These are phyloP conservation scores for Bombus terrestris DNA, from an alignment of 1,140 invertebrate species.

Conservation along the genomic window DNA sequence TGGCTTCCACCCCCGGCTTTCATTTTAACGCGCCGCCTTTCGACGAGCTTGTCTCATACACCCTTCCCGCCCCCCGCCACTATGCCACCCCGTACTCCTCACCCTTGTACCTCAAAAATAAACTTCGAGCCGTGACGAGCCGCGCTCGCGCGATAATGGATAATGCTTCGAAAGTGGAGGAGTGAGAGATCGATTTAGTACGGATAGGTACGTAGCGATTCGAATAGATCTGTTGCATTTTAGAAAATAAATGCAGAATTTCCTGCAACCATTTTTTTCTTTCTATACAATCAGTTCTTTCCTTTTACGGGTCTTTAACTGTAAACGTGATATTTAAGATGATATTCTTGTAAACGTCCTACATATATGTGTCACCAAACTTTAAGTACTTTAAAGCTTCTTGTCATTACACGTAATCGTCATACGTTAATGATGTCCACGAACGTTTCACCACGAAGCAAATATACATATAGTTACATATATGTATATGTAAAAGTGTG, in stretches of 20 bases:
- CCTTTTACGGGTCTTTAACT: not conserved
- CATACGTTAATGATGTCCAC: no score
- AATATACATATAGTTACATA: no score
- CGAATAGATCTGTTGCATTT: not conserved
- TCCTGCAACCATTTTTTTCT: not conserved
- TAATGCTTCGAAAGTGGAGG: not conserved
- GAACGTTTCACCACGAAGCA: no score
- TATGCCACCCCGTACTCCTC: not conserved
- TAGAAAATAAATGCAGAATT: not conserved
- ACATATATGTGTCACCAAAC: no score
- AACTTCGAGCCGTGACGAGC: constrained; percentile 48
- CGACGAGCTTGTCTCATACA: constrained; percentile 65
- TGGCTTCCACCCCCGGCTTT: constrained; percentile 52
- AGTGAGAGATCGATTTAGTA: constrained; percentile 27
- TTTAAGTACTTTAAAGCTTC: no score
- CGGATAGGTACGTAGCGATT: not conserved
- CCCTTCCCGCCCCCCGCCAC: not conserved
- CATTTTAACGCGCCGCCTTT: constrained; percentile 64
- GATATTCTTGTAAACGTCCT: no score
- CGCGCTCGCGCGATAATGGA: constrained; percentile 16
- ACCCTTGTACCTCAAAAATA: constrained; percentile 58
- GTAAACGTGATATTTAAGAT: no score
- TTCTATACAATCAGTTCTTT: not conserved
- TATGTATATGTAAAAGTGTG: no score
- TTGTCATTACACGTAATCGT: no score